phyloP scores from a whole-genome alignment of 2,888 invertebrate genomes.

The Eudasyphora cyanicolor region DNA sequence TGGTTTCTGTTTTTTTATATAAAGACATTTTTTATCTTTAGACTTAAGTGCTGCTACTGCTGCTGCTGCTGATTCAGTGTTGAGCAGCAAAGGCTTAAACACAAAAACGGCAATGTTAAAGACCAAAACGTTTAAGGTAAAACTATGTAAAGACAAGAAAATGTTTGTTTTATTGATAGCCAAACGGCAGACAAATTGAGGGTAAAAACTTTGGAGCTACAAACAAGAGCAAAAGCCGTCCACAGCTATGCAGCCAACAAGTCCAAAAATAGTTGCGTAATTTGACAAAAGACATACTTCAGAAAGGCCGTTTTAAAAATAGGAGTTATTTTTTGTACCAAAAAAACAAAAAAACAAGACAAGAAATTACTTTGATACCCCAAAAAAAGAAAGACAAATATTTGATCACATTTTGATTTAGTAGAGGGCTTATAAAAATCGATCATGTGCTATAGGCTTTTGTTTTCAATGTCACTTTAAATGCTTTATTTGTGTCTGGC shows the following conservation, averaged over 20 bases:
- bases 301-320: not conserved
- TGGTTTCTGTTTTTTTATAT: not conserved
- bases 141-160: conserved; percentile 53
- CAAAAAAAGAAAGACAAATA: not conserved
- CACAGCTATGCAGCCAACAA: not conserved
- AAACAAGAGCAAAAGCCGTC: conserved; percentile 19
- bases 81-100: not conserved
- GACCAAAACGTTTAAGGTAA: conserved; percentile 49
- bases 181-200: conserved; percentile 34
- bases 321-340: not conserved
- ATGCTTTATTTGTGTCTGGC: not conserved
- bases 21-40: conserved; percentile 51
- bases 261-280: conserved; percentile 18
- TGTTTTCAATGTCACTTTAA: not conserved
- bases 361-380: not conserved
- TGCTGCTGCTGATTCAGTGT: no score
- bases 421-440: not conserved
- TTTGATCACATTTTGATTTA: not conserved
- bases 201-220: conserved; percentile 2
- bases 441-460: not conserved
- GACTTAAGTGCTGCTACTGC: no score
- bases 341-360: not conserved
- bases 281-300: not conserved
- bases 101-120: conserved; percentile 25
- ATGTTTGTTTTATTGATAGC: conserved; percentile 45